These are phyloP conservation scores for Rutpela maculata DNA, from an alignment of 2,888 invertebrate species.

Conservation along the genomic window DNA sequence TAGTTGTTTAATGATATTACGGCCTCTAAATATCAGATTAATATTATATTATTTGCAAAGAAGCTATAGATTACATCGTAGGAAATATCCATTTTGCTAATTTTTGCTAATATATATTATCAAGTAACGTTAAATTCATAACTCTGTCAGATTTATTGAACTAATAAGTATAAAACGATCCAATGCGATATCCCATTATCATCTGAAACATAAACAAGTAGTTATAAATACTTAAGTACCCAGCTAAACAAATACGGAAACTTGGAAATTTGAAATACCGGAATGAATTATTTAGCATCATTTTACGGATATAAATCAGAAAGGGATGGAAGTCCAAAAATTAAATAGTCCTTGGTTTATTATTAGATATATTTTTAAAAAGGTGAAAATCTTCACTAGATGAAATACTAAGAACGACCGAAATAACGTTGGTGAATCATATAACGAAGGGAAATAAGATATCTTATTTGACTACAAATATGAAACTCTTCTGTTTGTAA, in stretches of 20 bases:
- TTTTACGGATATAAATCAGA: not conserved
- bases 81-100: slow-evolving; percentile 8
- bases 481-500: too few relatives aligned
- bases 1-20: slow-evolving; percentile 17
- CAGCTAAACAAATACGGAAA: not conserved
- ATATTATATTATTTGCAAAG: slow-evolving; percentile 2
- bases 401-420: too few relatives aligned
- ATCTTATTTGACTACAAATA: too few relatives aligned
- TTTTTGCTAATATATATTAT: slow-evolving; percentile 2
- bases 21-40: slow-evolving; percentile 8
- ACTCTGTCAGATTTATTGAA: slow-evolving; percentile 2
- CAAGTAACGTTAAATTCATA: slow-evolving; percentile 13
- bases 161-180: slow-evolving; percentile 2
- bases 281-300: not conserved
- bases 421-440: too few relatives aligned
- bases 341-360: too few relatives aligned
- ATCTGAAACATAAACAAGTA: not conserved
- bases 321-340: too few relatives aligned
- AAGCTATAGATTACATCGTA: not conserved
- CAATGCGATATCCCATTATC: not conserved
- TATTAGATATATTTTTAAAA: too few relatives aligned
- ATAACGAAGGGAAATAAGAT: too few relatives aligned
- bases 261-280: not conserved
- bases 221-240: not conserved
- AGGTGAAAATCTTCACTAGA: too few relatives aligned